Percentiles rank a stretch among this genome's conserved stretches.
phyloP scores from a whole-genome alignment of 2,797 vertebrate species.

The Phrynocephalus vlangalii region DNA sequence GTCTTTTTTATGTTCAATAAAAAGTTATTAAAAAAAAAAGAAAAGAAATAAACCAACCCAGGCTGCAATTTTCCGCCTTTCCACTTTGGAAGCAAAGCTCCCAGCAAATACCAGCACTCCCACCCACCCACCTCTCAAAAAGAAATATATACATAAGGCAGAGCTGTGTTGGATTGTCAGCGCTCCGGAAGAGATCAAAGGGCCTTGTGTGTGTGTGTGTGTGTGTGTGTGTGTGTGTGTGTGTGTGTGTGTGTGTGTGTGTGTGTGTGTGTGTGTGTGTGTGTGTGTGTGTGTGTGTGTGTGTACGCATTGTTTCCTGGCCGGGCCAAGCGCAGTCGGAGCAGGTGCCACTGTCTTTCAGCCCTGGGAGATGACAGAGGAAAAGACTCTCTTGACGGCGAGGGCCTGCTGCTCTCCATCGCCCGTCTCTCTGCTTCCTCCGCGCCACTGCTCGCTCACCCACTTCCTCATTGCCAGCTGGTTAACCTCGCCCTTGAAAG shows the following conservation, averaged over 20 bases:
- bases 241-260: too few species aligned
- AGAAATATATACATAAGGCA: background rate
- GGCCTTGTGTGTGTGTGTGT: too few species aligned
- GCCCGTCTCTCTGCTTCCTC: background rate
- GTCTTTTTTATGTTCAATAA: too few species aligned
- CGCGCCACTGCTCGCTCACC: background rate
- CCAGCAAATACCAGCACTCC: background rate
- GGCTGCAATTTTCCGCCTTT: too few species aligned
- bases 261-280: too few species aligned
- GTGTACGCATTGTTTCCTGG: background rate
- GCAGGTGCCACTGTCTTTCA: background rate
- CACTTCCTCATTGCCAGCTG: constrained; percentile 11
- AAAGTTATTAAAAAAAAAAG: too few species aligned
- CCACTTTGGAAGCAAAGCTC: background rate
- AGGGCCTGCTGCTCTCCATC: too few species aligned
- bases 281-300: too few species aligned
- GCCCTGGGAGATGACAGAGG: background rate
- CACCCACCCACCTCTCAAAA: background rate
- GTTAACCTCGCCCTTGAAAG: background rate
- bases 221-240: too few species aligned
- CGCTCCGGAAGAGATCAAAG: background rate
- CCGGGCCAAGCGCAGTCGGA: background rate
- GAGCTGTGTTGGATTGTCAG: too few species aligned
- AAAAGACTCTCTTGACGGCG: background rate
- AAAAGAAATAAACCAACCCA: too few species aligned